These are phyloP conservation scores for Connochaetes taurinus DNA, from an alignment of 2,113 vertebrate genomes.

Conservation along the genomic window DNA sequence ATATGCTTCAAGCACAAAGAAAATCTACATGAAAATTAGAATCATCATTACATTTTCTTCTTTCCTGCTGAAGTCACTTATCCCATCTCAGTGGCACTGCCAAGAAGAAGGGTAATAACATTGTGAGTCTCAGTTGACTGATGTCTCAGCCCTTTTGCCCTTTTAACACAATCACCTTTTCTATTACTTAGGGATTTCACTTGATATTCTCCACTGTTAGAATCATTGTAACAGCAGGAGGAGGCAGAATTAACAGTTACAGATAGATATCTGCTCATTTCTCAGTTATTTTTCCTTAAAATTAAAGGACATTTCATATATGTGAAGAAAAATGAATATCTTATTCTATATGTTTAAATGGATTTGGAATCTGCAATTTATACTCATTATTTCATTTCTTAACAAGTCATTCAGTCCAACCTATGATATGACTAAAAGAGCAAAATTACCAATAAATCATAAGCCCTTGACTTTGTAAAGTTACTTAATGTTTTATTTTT, in stretches of 20 bases:
- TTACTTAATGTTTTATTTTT: not conserved
- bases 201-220: slow-evolving; percentile 64
- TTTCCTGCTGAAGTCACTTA: slow-evolving; percentile 62
- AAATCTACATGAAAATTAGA: slow-evolving; percentile 59
- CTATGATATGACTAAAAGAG: slow-evolving; percentile 34
- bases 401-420: not conserved
- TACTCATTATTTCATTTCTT: slow-evolving; percentile 15
- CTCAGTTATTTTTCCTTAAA: not conserved
- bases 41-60: slow-evolving; percentile 62
- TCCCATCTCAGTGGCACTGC: slow-evolving; percentile 16
- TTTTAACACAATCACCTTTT: slow-evolving; percentile 68
- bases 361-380: slow-evolving; percentile 26
- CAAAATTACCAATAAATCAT: not conserved
- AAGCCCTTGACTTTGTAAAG: not conserved
- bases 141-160: slow-evolving; percentile 57
- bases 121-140: slow-evolving; percentile 57
- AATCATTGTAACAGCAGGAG: slow-evolving; percentile 36
- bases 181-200: slow-evolving; percentile 65
- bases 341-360: not conserved
- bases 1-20: slow-evolving; percentile 50
- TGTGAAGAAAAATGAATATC: not conserved
- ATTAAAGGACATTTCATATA: slow-evolving; percentile 22
- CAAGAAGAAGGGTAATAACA: slow-evolving; percentile 61
- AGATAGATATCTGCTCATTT: not conserved
- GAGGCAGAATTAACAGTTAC: slow-evolving; percentile 31